phyloP scores from a whole-genome alignment of 92 coral and sea anemone species.

The Epizoanthus stellaris region DNA sequence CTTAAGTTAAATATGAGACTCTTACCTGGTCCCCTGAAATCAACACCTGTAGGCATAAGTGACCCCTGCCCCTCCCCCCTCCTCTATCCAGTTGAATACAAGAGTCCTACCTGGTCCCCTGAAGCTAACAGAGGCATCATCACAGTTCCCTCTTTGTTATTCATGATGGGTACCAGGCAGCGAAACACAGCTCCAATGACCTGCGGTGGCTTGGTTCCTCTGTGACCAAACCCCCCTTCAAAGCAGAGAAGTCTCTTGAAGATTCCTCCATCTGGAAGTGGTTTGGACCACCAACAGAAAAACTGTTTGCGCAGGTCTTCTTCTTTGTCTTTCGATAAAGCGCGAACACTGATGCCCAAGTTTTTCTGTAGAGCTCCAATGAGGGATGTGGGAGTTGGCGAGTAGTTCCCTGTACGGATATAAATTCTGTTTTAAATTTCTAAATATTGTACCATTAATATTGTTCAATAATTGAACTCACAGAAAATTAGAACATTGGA shows the following conservation, averaged over 20 bases:
- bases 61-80: too few species aligned
- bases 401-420: constrained; percentile 76
- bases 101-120: constrained; percentile 71
- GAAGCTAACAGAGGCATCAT: constrained; percentile 94
- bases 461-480: too few species aligned
- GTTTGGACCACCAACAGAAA: constrained; percentile 99
- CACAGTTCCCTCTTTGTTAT: constrained; percentile 82
- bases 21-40: constrained; percentile 92
- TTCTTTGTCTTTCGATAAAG: constrained; percentile 85
- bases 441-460: too few species aligned
- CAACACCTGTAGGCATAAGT: constrained; percentile 84
- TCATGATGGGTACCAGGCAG: constrained; percentile 87
- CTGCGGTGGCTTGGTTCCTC: constrained; percentile 74
- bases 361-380: constrained; percentile 81
- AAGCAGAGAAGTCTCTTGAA: constrained; percentile 85
- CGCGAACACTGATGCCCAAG: constrained; percentile 82
- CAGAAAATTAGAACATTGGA: too few species aligned
- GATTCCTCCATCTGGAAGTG: constrained; percentile 78
- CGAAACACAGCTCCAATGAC: constrained; percentile 95
- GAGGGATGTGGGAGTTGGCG: constrained; percentile 86
- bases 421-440: too few species aligned
- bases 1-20: too few species aligned
- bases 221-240: constrained; percentile 91
- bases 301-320: constrained; percentile 89
- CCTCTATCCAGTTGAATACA: too few species aligned